Base-by-base conservation (phyloP, 2,113 vertebrate genomes). In the Amphiprion percula region DNA sequence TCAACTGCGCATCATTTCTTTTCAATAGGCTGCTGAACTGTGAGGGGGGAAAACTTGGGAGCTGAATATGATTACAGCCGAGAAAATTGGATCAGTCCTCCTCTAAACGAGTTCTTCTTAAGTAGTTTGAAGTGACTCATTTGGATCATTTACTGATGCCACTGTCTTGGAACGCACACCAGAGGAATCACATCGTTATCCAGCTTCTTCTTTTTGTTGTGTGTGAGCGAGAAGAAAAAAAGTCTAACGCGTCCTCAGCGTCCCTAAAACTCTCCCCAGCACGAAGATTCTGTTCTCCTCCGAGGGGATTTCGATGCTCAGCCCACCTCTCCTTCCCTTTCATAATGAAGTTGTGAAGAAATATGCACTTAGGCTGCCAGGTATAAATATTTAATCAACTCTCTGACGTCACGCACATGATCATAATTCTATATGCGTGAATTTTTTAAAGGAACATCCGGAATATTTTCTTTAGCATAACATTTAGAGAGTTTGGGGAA, bases 381-480 rank as follows among this genome's bases (percentile, higher is more conserved):
- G 55, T 83, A 80, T 93, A 81, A 88, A 93, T 95, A 96, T 96
- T 96, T 97, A 95, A 94, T 96, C 90, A 94, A 78, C 76, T 83
- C 84, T 89, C 94, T 97, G 96, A 97, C 96, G 96, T 98, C 96
- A 96, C 86, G 91, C 78, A 84, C 68, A 82, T 79, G 74, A 85
- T 92, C 84, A 90, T 82, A 87, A 88, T 91, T 93, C 72, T 58
- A 66, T 61, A 58, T 83, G 87, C 89, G 76, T 86, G 75, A 66
- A 56, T 66, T 26, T 78, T 83, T 93, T 91, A 90, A 92, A 93
- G 91, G 80, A 50, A 71, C 83, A 86, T 64, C 39, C 63, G 28
- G 33, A 30, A 7, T 68, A 74, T 63, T 86, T 46, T 12, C 14
- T 37, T 37, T 19, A 11, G 1, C 14, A n/a, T 10, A 41, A 15